These are phyloP conservation scores for Netelia virgata DNA, from an alignment of 2,888 invertebrate genomes.

Conservation along the genomic window DNA sequence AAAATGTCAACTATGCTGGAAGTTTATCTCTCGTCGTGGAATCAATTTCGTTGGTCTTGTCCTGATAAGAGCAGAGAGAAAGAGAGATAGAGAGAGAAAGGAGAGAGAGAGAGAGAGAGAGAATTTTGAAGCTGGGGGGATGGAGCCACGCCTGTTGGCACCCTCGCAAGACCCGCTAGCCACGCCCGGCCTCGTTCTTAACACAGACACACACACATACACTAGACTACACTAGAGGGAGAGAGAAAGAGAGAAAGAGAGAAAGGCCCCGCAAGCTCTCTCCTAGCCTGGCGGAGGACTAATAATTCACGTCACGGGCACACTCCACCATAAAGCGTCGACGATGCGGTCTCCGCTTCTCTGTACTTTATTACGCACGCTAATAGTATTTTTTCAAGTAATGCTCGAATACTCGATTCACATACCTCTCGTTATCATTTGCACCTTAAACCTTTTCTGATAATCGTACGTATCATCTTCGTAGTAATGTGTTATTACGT, in stretches of 20 bases:
- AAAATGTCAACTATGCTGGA: slow-evolving; percentile 42
- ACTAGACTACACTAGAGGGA: neutral
- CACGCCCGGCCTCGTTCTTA: slow-evolving; percentile 77
- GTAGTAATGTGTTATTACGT: neutral
- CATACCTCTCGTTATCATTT: neutral
- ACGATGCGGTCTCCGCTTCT: slow-evolving; percentile 66
- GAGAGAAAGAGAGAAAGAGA: slow-evolving; percentile 19
- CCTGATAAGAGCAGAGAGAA: slow-evolving; percentile 66
- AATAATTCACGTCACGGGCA: slow-evolving; percentile 85
- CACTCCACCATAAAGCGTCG: slow-evolving; percentile 83
- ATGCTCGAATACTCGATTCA: slow-evolving; percentile 11
- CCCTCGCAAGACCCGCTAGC: slow-evolving; percentile 75
- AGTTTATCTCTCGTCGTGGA: slow-evolving; percentile 58
- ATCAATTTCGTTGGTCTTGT: slow-evolving; percentile 73
- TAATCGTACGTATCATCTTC: neutral
- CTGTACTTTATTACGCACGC: slow-evolving; percentile 48
- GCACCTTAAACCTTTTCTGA: neutral
- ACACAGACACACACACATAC: slow-evolving; percentile 48
- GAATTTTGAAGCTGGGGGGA: slow-evolving; percentile 43
- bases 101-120: slow-evolving; percentile 34
- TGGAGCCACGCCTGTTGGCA: slow-evolving; percentile 79
- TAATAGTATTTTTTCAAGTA: slow-evolving; percentile 28
- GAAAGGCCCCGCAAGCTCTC: slow-evolving; percentile 44
- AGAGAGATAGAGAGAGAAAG: slow-evolving; percentile 21
- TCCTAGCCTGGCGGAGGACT: slow-evolving; percentile 74